Base-by-base conservation (phyloP, 2,797 vertebrate genomes). In the Varecia variegata region DNA sequence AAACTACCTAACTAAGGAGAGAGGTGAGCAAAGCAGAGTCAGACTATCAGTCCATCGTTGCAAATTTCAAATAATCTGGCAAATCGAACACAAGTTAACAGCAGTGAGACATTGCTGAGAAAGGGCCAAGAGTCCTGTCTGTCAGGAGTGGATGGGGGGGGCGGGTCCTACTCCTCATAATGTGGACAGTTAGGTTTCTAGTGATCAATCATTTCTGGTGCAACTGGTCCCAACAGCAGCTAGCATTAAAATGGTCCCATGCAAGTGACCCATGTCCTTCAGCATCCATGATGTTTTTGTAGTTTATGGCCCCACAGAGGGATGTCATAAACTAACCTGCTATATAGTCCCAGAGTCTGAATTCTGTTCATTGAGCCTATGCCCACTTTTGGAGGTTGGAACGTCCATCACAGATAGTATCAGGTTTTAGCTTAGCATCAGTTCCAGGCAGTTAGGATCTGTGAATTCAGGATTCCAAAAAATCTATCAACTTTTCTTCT, bases 11-110 rank as follows among this genome's bases (percentile, higher is more conserved):
- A 62, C 30, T 76, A 81, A 81, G 56, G 35, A 93, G 58, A 82
- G 70, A 54, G 47, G 27, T 65, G 35, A 79, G 25, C 67, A 56
- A 93, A 81, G 4, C 50, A 85, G 43, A 87, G 27, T 58, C 52
- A 83, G 92, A 30, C 50, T 73, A 50, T 94, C 45, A 76, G 13
- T 83, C 20, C 58, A 67, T 38, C 79, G 1, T 79, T 92, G 40
- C 52, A 90, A 92, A 79, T 82, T 80, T 92, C 70, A 94, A 25
- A 40, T 91, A 86, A 82, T 27, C 62, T 82, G 45, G 70, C 88
- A 89, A 86, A 32, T 3, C 1, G 5, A 60, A 76, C 62, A 74
- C 12, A 73, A 76, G 40, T 60, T 12, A 83, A 43, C 2, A 82
- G 20, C 43, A 62, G 25, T 54, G 71, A 86, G 50, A 52, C 38